Conservation (phyloP, 2,797 vertebrate genomes). For the Leuciscus waleckii region DNA sequence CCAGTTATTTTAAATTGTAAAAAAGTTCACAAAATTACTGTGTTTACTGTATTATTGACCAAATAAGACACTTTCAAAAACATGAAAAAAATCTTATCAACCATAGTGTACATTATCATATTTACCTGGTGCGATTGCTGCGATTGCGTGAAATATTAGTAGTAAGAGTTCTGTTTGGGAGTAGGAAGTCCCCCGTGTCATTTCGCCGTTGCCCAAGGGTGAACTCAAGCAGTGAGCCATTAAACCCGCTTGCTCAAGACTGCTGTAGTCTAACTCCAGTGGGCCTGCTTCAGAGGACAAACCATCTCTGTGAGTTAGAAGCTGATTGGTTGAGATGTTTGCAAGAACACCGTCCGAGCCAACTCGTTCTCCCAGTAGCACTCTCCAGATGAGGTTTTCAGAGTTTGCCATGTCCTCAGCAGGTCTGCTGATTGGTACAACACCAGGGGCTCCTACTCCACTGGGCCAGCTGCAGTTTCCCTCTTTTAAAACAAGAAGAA, state of each 20-base stretch:
- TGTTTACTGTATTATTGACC: background rate
- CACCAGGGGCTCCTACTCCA: constrained; percentile 74
- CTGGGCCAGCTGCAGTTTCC: constrained; percentile 82
- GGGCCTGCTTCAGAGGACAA: constrained; percentile 78
- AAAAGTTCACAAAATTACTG: background rate
- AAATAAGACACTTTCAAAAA: background rate
- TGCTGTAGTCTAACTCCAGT: constrained; percentile 80
- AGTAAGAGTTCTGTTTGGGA: constrained; percentile 81
- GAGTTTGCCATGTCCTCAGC: constrained; percentile 79
- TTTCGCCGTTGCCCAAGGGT: constrained; percentile 80
- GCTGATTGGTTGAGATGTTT: constrained; percentile 88
- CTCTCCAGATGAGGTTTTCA: constrained; percentile 87
- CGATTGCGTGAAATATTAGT: constrained; percentile 69
- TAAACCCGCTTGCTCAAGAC: constrained; percentile 74
- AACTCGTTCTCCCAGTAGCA: constrained; percentile 75
- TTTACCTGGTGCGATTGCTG: constrained; percentile 92
- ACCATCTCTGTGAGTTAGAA: constrained; percentile 79
- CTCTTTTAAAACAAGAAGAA: constrained; percentile 67
- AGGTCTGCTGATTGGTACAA: constrained; percentile 64
- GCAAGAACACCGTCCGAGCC: constrained; percentile 80
- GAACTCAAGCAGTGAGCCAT: constrained; percentile 86
- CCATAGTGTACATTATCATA: background rate
- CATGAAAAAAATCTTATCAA: background rate
- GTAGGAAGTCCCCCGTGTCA: constrained; percentile 78
- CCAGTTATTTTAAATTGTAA: background rate